Evolutionary conservation across 2,797 vertebrate genomes (phyloP), one percentile per base, ranked within the genome.

Genomic region (Crenichthys baileyi): DNA sequence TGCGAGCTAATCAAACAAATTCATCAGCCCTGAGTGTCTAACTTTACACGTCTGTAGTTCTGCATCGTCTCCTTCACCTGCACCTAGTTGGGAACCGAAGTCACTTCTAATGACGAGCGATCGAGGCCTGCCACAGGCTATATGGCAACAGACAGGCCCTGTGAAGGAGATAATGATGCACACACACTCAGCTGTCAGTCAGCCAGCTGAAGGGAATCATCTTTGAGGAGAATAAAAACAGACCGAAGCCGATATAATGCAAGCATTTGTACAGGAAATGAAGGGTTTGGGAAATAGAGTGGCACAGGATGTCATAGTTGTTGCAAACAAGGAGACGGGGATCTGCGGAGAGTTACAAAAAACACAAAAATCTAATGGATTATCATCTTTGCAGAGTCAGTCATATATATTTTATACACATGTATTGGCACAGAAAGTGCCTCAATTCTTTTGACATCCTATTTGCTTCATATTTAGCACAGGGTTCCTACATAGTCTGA

Each of bases 81-180:
- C 51, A 70, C 80, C 75, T 67, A 51, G 44, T 70, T 77, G 88
- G 82, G 91, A 87, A 78, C 79, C 46, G 12, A 78, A 89, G 88
- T 91, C 83, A 88, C 84, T 89, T 90, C 87, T 90, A 88, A 89
- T 88, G 86, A 79, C 77, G 79, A 82, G 87, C 85, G 87, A 94
- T 89, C 83, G 89, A 93, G 93, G 90, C 91, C 91, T 91, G 93
- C 92, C 90, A 91, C 86, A 80, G 91, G 92, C 91, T 89, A 44
- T 44, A 91, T 53, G 51, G 89, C 87, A 77, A 87, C 89, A 90
- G 90, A 88, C 91, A 90, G 76, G 67, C 85, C 87, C 83, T 89
- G 92, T 91, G 89, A 91, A 89, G 79, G 87, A 93, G 92, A 93
- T 94, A 94, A 92, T 92, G 90, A 94, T 90, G 90, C 90, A 85